phyloP scores from a whole-genome alignment of 2,888 invertebrate species.

The Yponomeuta evonymella region DNA sequence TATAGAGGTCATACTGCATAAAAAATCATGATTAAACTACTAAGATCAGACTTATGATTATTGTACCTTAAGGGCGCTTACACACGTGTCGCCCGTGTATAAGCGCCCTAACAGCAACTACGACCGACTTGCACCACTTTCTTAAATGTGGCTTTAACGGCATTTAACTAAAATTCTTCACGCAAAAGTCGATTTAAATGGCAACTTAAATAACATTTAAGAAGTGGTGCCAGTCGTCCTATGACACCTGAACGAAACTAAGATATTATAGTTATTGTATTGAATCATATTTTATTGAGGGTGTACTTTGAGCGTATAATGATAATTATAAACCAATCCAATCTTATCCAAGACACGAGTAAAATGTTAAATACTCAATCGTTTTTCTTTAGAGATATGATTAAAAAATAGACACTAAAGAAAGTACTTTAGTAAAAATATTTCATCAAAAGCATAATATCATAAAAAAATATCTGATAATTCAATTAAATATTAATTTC shows the following conservation, averaged over 20 bases:
- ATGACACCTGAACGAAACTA: conserved; percentile 9
- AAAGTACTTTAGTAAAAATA: background rate
- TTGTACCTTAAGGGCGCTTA: background rate
- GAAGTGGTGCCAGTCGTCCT: too few species aligned
- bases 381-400: background rate
- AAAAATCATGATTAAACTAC: conserved; percentile 10
- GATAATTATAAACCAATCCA: too few species aligned
- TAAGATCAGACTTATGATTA: conserved; percentile 14
- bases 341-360: too few species aligned
- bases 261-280: background rate
- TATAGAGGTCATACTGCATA: conserved; percentile 23
- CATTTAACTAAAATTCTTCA: too few species aligned
- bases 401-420: background rate
- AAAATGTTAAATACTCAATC: background rate
- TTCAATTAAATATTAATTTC: background rate
- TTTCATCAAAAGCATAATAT: background rate
- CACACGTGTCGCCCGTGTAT: too few species aligned
- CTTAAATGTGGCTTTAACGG: too few species aligned
- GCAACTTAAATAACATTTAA: too few species aligned
- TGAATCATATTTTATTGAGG: background rate
- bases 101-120: background rate
- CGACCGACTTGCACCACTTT: too few species aligned
- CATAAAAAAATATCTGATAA: background rate
- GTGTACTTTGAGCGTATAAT: background rate
- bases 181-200: too few species aligned